These are phyloP conservation scores for Felis chaus DNA, from an alignment of 2,113 vertebrate genomes.

Conservation along the genomic window DNA sequence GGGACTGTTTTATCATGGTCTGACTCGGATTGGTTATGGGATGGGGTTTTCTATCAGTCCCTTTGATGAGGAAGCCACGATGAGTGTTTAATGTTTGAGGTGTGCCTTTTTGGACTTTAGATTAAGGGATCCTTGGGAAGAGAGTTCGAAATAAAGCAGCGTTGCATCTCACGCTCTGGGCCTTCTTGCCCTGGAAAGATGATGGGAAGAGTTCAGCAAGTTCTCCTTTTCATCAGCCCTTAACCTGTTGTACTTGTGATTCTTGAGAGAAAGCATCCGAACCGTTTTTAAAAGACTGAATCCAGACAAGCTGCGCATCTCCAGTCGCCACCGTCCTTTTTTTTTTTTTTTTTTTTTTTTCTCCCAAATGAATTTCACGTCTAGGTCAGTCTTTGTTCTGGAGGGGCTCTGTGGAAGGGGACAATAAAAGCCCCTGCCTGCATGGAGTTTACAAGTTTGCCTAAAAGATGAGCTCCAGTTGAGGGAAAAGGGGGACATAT, in stretches of 20 bases:
- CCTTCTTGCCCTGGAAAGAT: neutral
- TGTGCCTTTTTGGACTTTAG: neutral
- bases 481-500: neutral
- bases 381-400: neutral
- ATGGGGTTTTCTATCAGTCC: neutral
- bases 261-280: neutral
- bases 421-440: neutral
- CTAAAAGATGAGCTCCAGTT: neutral
- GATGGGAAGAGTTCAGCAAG: neutral
- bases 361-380: neutral
- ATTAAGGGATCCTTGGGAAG: neutral
- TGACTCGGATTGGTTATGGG: neutral
- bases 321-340: accelerated
- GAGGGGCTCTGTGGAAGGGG: neutral
- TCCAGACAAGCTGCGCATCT: neutral
- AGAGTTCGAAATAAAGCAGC: neutral
- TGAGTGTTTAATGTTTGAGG: neutral
- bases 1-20: no score
- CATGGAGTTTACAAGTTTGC: neutral
- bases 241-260: neutral
- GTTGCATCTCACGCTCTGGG: neutral
- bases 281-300: neutral
- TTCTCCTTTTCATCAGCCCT: neutral
- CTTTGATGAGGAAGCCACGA: neutral
- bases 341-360: neutral